Percentiles rank a stretch among this genome's conserved stretches.
Conservation (phyloP, 2,797 vertebrate species). For the Pipistrellus kuhlii region DNA sequence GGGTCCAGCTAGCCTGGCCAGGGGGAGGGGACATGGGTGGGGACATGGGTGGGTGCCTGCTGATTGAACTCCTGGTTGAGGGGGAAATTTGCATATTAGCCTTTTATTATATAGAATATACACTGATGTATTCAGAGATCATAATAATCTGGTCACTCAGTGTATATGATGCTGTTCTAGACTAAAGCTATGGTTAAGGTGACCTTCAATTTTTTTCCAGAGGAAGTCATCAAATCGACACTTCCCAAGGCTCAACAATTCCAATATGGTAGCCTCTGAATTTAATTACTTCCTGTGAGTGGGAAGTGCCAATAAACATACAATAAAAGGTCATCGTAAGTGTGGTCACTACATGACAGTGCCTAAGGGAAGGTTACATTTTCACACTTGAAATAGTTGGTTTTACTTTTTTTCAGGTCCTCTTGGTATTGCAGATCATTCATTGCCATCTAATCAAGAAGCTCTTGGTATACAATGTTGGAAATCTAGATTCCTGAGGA, state of each 20-base stretch:
- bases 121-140: no score
- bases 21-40: no score
- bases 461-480: slow-evolving; percentile 13
- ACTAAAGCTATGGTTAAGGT: neutral
- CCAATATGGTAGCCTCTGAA: no score
- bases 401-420: neutral
- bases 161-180: neutral
- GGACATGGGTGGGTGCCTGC: no score
- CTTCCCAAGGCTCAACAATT: neutral
- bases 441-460: slow-evolving; percentile 61
- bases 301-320: neutral
- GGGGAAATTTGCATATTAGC: no score
- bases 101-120: no score
- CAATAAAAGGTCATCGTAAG: neutral
- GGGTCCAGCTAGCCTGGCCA: no score
- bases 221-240: neutral
- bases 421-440: slow-evolving; percentile 32
- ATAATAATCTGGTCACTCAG: no score
- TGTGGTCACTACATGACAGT: neutral
- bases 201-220: neutral
- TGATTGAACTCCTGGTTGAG: no score
- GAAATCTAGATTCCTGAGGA: neutral
- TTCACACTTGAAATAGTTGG: slow-evolving; percentile 10
- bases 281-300: neutral
- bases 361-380: neutral